Conservation (phyloP, 2,888 invertebrate genomes). For the Reticulitermes lucifugus region DNA sequence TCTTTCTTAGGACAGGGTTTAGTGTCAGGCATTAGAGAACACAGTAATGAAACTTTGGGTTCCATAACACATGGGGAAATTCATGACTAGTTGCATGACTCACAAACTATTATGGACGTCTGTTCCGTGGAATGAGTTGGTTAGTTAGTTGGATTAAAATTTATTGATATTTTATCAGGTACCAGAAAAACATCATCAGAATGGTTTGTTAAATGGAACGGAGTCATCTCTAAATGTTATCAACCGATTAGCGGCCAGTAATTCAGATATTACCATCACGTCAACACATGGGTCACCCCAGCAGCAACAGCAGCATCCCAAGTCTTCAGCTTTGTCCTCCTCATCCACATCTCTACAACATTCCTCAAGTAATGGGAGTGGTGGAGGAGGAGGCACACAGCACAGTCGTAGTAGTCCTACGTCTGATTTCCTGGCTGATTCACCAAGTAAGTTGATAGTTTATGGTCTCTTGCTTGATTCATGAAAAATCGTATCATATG, state of each 20-base stretch:
- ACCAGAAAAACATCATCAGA: slow-evolving; percentile 48
- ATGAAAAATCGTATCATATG: no score
- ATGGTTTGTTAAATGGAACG: slow-evolving; percentile 49
- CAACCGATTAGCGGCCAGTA: slow-evolving; percentile 77
- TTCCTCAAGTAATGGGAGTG: slow-evolving; percentile 40
- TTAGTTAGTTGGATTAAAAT: background rate
- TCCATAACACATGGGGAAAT: no score
- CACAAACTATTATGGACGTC: background rate
- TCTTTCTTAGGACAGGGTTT: no score
- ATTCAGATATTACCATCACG: slow-evolving; percentile 86
- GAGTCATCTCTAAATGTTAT: slow-evolving; percentile 67
- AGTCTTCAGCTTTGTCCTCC: slow-evolving; percentile 4
- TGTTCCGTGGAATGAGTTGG: background rate
- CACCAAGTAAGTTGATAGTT: slow-evolving; percentile 78
- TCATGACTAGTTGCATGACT: no score
- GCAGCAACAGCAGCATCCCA: slow-evolving; percentile 54
- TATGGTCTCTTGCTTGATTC: background rate
- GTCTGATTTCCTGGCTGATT: slow-evolving; percentile 78
- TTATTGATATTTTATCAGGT: slow-evolving; percentile 37
- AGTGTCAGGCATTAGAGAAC: no score
- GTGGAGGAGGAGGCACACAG: slow-evolving; percentile 43
- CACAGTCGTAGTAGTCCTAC: slow-evolving; percentile 48
- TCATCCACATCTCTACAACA: slow-evolving; percentile 28
- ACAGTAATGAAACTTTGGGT: no score
- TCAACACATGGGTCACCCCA: slow-evolving; percentile 66